Conservation (phyloP, 30 jellyfish, hydroid and myxozoan genomes). For the Hydractinia symbiolongicarpus region DNA sequence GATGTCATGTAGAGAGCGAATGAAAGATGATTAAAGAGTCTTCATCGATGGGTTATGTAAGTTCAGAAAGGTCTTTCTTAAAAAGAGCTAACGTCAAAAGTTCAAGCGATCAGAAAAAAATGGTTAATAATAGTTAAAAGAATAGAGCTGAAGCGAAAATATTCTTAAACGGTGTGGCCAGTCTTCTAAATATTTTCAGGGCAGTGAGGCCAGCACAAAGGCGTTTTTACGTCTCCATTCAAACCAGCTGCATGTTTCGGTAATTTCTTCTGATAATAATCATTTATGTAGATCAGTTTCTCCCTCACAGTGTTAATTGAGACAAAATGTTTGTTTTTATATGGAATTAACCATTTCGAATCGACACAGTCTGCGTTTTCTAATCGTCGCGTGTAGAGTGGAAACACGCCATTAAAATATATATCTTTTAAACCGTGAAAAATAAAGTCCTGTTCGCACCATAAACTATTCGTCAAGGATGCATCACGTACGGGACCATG, state of each 20-base stretch:
- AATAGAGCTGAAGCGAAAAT: no score
- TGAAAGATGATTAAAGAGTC: no score
- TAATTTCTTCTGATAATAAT: background rate
- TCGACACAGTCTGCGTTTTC: background rate
- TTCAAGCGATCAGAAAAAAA: no score
- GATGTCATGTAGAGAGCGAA: no score
- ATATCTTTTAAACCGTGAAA: background rate
- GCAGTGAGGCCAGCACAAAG: constrained; percentile 6
- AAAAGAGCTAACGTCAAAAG: no score
- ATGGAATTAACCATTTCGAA: background rate
- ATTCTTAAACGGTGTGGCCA: background rate
- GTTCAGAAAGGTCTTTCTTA: no score
- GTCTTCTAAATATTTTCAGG: background rate
- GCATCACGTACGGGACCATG: constrained; percentile 16
- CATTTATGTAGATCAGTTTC: background rate
- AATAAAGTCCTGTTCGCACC: constrained; percentile 9
- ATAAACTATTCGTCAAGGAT: background rate
- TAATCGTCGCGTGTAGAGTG: background rate
- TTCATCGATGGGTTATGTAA: no score
- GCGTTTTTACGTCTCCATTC: background rate
- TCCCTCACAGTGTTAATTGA: background rate
- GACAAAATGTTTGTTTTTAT: background rate
- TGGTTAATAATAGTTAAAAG: no score
- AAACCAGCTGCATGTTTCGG: constrained; percentile 5
- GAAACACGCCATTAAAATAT: background rate